Base-by-base conservation (phyloP, 2,888 invertebrate genomes). In the Eudemis profundana region DNA sequence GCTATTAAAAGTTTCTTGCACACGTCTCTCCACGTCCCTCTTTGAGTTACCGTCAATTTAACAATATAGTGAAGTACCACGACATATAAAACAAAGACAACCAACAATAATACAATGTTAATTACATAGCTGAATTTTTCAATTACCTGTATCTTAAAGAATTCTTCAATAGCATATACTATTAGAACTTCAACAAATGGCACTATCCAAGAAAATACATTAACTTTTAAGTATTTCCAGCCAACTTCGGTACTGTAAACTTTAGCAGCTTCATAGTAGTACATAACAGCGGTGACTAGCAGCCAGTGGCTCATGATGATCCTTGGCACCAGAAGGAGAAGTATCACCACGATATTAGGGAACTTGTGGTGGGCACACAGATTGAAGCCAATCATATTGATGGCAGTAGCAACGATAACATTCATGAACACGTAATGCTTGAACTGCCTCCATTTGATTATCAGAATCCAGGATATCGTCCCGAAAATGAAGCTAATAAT, bases 221-320 rank as follows among this genome's bases (percentile, higher is more conserved):
- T 38, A 2, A 19, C 38, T 14, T 23, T 53, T 5, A 40, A 36
- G 23, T 53, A 53, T 53, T 23, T 53, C 4, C 14, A 38, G 17
- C 23, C 21, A 14, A 53, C 2, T 3, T 53, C 53, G 2, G 7
- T 4, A 3, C 14, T 23, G 38, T 21, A 38, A 2, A 38, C 53
- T 21, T 38, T 14, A 3, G 23, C 53, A 10, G 38, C 15, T 10
- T 38, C 21, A 7, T 14, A 23, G 2, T 53, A 53, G 10, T 23
- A 38, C 53, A 53, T 53, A 8, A 10, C 21, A 38, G n/a, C 23
- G 7, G 53, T 23, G 15, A 53, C 23, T 21, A 53, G 23, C 14
- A 53, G 38, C 53, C 53, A 53, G 15, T 53, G 53, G 23, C 36
- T 53, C 38, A 53, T 23, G n/a, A 53, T 15, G 10, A 53, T 12